Conservation (phyloP, 2,888 invertebrate species). For the Prosopocoilus inquinatus region DNA sequence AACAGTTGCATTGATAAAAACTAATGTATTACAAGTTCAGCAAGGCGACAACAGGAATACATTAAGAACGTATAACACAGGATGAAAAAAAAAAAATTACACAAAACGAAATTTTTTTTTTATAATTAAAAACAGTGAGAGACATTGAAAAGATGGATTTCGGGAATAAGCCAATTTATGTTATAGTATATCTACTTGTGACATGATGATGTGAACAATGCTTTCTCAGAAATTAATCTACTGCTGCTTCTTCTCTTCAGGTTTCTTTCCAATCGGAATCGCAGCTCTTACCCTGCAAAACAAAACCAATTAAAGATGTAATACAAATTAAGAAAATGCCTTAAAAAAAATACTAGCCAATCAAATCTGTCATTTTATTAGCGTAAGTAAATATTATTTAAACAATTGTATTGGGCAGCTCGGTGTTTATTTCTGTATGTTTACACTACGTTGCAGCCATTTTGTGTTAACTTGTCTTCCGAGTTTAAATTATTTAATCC, state of each 20-base stretch:
- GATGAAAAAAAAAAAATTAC: conserved; percentile 28
- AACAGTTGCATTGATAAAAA: conserved; percentile 31
- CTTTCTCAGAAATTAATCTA: conserved; percentile 50
- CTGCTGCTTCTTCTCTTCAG: conserved; percentile 82
- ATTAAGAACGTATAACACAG: conserved; percentile 32
- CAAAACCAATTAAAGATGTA: no score
- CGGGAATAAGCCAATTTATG: conserved; percentile 17
- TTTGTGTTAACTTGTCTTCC: no score
- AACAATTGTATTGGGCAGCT: no score
- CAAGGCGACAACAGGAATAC: conserved; percentile 24
- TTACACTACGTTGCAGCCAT: no score
- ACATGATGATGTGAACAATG: conserved; percentile 12
- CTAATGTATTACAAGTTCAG: conserved; percentile 34
- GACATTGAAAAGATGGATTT: conserved; percentile 22
- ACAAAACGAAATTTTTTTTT: conserved; percentile 25
- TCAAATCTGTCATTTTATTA: not conserved
- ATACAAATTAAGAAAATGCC: conserved; percentile 26
- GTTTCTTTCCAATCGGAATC: conserved; percentile 84
- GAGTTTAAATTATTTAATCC: no score
- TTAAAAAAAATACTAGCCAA: no score
- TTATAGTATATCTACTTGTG: conserved; percentile 11
- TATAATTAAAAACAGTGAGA: conserved; percentile 6
- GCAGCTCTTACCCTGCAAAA: conserved; percentile 78
- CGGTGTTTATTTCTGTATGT: no score
- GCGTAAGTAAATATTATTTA: not conserved